phyloP scores from a whole-genome alignment of 2,888 invertebrate genomes.

The Volucella zonaria region DNA sequence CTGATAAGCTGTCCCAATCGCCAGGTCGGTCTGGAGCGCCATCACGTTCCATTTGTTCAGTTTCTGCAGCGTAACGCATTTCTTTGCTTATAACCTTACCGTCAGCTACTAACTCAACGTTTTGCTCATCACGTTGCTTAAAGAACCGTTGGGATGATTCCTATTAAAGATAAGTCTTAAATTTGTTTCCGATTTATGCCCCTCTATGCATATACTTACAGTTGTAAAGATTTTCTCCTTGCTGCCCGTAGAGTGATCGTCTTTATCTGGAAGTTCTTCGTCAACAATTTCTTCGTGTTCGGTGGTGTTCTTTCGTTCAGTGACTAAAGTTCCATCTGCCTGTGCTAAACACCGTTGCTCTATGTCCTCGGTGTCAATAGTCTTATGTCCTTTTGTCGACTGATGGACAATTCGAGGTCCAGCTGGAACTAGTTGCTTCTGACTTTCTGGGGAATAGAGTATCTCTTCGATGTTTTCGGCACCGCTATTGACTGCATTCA shows the following conservation, averaged over 20 bases:
- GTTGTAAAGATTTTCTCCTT: conserved; percentile 80
- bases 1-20: conserved; percentile 91
- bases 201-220: conserved; percentile 75
- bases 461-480: conserved; percentile 88
- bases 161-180: conserved; percentile 68
- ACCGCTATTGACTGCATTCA: conserved; percentile 87
- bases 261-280: conserved; percentile 89
- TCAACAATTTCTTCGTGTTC: conserved; percentile 93
- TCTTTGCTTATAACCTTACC: conserved; percentile 91
- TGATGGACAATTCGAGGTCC: conserved; percentile 90
- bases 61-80: conserved; percentile 91
- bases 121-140: conserved; percentile 90
- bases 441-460: conserved; percentile 86
- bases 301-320: conserved; percentile 91
- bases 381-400: conserved; percentile 89
- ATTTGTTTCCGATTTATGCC: neutral
- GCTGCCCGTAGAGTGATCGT: conserved; percentile 80
- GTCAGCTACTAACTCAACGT: conserved; percentile 92
- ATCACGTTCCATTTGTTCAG: conserved; percentile 90
- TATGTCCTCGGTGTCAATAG: conserved; percentile 93
- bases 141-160: conserved; percentile 86
- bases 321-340: conserved; percentile 92
- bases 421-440: conserved; percentile 86
- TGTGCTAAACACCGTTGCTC: conserved; percentile 89
- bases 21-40: conserved; percentile 86